A percentile compares a stretch with the other conserved stretches of the same genome.
Evolutionary conservation across 2,888 invertebrate species (phyloP).

Genomic region (Nephrocerus scutellatus): DNA sequence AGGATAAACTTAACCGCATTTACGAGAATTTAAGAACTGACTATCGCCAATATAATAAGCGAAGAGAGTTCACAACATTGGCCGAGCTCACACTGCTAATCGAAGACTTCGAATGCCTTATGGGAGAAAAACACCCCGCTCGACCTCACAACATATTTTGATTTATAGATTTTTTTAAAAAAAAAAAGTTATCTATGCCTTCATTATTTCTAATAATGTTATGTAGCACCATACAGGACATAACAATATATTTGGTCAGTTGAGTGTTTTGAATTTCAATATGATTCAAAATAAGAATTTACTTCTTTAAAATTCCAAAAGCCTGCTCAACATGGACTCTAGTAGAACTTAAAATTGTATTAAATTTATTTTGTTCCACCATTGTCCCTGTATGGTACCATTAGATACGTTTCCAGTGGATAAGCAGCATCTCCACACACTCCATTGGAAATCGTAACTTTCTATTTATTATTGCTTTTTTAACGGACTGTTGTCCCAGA

Average conservation of each 20-base stretch:
- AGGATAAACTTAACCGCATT: too few relatives aligned
- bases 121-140: too few relatives aligned
- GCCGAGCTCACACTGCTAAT: too few relatives aligned
- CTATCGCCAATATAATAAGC: too few relatives aligned
- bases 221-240: slow-evolving; percentile 11
- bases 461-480: slow-evolving; percentile 3
- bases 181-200: slow-evolving; percentile 2
- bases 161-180: too few relatives aligned
- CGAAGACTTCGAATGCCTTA: too few relatives aligned
- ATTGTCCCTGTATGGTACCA: slow-evolving; percentile 18
- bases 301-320: slow-evolving; percentile 18
- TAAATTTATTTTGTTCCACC: slow-evolving; percentile 12
- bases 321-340: slow-evolving; percentile 18
- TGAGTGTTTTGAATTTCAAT: slow-evolving; percentile 10
- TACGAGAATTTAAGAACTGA: too few relatives aligned
- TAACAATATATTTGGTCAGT: slow-evolving; percentile 10
- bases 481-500: not conserved
- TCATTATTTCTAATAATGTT: slow-evolving; percentile 11
- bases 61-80: too few relatives aligned
- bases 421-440: slow-evolving; percentile 17
- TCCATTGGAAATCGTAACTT: too few relatives aligned
- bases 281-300: slow-evolving; percentile 14
- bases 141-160: too few relatives aligned
- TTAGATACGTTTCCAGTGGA: slow-evolving; percentile 16
- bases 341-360: slow-evolving; percentile 14